phyloP scores from a whole-genome alignment of 35 echinoderm and acorn worm genomes.

The Patiria miniata region DNA sequence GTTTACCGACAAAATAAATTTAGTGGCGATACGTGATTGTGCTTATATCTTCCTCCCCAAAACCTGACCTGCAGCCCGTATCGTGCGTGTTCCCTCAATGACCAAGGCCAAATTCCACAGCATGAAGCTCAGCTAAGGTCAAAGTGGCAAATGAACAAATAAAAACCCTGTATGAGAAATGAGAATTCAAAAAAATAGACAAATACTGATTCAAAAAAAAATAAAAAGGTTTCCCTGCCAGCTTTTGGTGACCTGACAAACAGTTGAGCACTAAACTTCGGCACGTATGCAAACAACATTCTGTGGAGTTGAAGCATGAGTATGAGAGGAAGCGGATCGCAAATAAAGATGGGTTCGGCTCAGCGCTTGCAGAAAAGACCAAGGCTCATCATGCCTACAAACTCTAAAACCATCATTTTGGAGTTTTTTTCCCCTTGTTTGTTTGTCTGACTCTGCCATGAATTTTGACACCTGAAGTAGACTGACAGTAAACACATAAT shows the following conservation, averaged over 20 bases:
- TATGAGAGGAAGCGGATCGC: too few species aligned
- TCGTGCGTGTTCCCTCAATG: conserved; percentile 18
- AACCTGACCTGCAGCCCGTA: neutral
- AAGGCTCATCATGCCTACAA: too few species aligned
- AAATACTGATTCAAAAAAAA: too few species aligned
- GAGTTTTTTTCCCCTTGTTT: too few species aligned
- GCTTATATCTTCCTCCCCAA: conserved; percentile 16
- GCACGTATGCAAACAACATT: neutral
- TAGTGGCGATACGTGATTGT: neutral
- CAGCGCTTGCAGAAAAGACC: too few species aligned
- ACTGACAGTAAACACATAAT: too few species aligned
- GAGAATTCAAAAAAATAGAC: too few species aligned
- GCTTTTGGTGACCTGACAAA: conserved; percentile 24
- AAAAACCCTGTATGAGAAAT: neutral
- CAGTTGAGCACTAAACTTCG: neutral
- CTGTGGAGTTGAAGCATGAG: too few species aligned
- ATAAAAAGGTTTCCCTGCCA: neutral
- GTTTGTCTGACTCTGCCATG: too few species aligned
- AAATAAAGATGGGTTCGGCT: too few species aligned
- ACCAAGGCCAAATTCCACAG: conserved; percentile 8
- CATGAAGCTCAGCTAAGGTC: neutral
- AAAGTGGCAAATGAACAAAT: neutral
- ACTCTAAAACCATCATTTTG: too few species aligned
- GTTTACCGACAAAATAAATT: conserved; percentile 19
- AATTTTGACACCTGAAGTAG: too few species aligned